Evolutionary conservation across 2,888 invertebrate species (phyloP), one percentile per base, ranked within the genome.

Genomic region (Dendrolimus pini): DNA sequence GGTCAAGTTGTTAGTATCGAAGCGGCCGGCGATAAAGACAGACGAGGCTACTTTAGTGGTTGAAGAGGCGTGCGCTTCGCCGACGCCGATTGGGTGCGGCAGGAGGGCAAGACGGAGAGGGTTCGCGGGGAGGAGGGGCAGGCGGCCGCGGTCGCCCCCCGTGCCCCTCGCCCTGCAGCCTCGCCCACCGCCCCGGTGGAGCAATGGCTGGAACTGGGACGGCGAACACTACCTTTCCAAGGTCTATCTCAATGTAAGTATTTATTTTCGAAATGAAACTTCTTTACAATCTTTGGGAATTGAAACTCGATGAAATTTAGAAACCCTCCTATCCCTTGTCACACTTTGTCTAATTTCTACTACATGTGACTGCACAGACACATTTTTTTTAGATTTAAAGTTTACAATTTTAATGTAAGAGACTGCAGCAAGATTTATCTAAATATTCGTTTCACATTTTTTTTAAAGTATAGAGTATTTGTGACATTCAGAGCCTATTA

Each of bases 131-230:
- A 60, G 61, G 57, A 69, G 67, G 55, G 73, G 63, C 10, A 64
- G 75, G 9, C 73, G 74, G 57, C 67, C 58, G 9, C 68, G 71
- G 9, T 70, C 72, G 56, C 62, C 69, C 56, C 64, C 72, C 41
- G 60, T 72, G 42, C 68, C 65, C 7, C 61, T 71, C 7, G 57
- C 60, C 10, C 61, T 59, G 41, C 75, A 78, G 56, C 81, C 78
- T 10, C 74, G 81, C 52, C 70, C 78, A 30, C 77, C 82, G 13
- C 89, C 89, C 12, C 77, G 88, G 64, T 97, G 96, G 96, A 96
- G 96, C 77, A 97, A 98, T 78, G 97, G 97, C 41, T 98, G 98
- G 98, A 93, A 93, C 64, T 98, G 97, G 96, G 95, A 96, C 75
- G 97, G 97, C 55, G 94, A 96, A 66, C 92, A 95, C 47, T 96